These are phyloP conservation scores for Oligia latruncula DNA, from an alignment of 2,888 invertebrate genomes.

Conservation along the genomic window DNA sequence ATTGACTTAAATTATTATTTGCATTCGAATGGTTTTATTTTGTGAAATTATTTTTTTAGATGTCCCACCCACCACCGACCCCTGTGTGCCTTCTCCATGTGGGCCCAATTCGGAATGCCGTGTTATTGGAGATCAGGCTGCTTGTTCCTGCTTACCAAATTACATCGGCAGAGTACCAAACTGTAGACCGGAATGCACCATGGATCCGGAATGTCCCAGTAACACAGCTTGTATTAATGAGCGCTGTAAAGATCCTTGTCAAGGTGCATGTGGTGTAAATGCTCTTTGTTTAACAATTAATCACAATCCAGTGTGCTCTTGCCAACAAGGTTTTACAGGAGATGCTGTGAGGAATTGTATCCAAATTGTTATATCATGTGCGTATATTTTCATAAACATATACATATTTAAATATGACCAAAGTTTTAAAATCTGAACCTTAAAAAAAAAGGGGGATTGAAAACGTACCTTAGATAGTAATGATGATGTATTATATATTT, in stretches of 20 bases:
- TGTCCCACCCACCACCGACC: conserved; percentile 86
- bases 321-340: conserved; percentile 95
- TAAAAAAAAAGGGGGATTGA: background rate
- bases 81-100: conserved; percentile 95
- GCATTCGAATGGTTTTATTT: background rate
- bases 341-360: conserved; percentile 93
- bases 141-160: conserved; percentile 95
- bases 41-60: conserved; percentile 53
- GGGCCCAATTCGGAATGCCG: conserved; percentile 96
- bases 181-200: conserved; percentile 95
- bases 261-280: conserved; percentile 93
- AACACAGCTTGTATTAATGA: conserved; percentile 95
- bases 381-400: conserved; percentile 62
- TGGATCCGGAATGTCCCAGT: conserved; percentile 94
- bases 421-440: background rate
- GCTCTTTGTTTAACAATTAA: conserved; percentile 96
- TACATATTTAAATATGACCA: background rate
- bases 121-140: conserved; percentile 94
- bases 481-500: conserved; percentile 32
- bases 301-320: conserved; percentile 95
- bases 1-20: background rate
- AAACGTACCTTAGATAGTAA: conserved; percentile 1
- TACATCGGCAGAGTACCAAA: conserved; percentile 96
- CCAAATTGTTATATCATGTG: conserved; percentile 88
- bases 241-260: conserved; percentile 95